Conservation (phyloP, 2,888 invertebrate genomes). For the Sphecodes monilicornis region DNA sequence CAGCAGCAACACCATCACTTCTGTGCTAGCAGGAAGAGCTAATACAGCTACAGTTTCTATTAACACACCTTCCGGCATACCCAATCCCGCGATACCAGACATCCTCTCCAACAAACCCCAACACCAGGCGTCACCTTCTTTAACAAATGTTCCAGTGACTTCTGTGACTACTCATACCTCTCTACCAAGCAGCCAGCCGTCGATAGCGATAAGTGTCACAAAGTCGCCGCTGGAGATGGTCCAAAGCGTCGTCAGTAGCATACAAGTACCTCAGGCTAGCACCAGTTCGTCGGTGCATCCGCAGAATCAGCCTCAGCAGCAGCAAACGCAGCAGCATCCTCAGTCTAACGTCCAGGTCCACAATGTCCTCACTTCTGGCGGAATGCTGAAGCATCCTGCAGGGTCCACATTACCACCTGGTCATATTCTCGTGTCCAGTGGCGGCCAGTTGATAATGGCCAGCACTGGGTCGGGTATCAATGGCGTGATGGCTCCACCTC, state of each 20-base stretch:
- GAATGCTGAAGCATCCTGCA: conserved; percentile 85
- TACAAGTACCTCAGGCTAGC: conserved; percentile 86
- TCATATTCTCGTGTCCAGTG: conserved; percentile 91
- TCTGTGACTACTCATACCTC: conserved; percentile 65
- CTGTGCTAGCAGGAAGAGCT: conserved; percentile 91
- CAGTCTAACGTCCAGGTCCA: conserved; percentile 79
- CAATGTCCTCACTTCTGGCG: conserved; percentile 81
- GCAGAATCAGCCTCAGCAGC: conserved; percentile 68
- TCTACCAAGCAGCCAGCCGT: conserved; percentile 73
- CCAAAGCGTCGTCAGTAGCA: conserved; percentile 90
- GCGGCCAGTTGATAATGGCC: conserved; percentile 90
- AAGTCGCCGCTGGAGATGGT: conserved; percentile 92
- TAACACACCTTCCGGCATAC: conserved; percentile 86
- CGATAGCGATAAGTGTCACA: conserved; percentile 83
- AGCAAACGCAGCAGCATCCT: conserved; percentile 79
- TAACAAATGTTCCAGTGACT: conserved; percentile 83
- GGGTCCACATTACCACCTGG: conserved; percentile 86
- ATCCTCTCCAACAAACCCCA: conserved; percentile 81
- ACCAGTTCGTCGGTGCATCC: conserved; percentile 74
- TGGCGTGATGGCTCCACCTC: conserved; percentile 88
- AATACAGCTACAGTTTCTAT: conserved; percentile 92
- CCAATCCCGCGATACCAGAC: conserved; percentile 82
- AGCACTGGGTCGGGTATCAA: conserved; percentile 85
- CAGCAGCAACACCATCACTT: conserved; percentile 93
- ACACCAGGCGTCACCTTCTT: conserved; percentile 83